Percentiles rank a stretch among this genome's conserved stretches.
Evolutionary conservation across 2,797 vertebrate genomes (phyloP).

Genomic region (Sciurus carolinensis): DNA sequence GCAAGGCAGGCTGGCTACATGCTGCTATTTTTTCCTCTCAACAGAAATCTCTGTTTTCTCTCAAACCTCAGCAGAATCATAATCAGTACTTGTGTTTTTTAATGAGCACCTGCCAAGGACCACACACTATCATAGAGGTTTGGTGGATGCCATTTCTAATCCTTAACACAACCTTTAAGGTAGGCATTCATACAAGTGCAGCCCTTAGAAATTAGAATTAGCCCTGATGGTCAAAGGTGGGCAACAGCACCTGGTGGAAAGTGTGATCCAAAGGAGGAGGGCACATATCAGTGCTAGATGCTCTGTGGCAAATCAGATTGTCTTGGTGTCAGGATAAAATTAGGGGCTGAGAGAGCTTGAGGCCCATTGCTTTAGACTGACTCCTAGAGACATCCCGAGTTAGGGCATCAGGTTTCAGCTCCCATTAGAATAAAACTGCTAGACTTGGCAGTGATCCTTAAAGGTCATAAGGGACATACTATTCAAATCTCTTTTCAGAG

Average conservation of each 20-base stretch:
- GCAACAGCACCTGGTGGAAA: neutral
- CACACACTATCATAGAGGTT: neutral
- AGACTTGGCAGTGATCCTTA: neutral
- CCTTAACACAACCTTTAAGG: constrained; percentile 22
- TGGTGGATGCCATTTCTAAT: constrained; percentile 28
- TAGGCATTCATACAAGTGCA: neutral
- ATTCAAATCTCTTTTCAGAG: constrained; percentile 16
- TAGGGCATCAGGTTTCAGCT: neutral
- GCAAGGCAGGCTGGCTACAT: neutral
- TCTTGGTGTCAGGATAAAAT: neutral
- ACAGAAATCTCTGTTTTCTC: constrained; percentile 36
- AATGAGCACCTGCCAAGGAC: neutral
- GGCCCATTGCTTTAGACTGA: neutral
- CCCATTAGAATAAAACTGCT: neutral
- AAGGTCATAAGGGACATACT: neutral
- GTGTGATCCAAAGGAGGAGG: neutral
- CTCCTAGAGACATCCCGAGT: neutral
- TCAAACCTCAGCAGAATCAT: neutral
- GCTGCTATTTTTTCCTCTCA: constrained; percentile 58
- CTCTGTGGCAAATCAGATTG: neutral
- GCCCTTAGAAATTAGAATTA: constrained; percentile 47
- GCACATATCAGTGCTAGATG: neutral
- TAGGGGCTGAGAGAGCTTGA: neutral
- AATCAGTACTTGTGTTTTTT: constrained; percentile 42
- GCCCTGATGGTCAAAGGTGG: neutral